Conservation (phyloP, 2,113 vertebrate genomes). For the Mobula hypostoma region DNA sequence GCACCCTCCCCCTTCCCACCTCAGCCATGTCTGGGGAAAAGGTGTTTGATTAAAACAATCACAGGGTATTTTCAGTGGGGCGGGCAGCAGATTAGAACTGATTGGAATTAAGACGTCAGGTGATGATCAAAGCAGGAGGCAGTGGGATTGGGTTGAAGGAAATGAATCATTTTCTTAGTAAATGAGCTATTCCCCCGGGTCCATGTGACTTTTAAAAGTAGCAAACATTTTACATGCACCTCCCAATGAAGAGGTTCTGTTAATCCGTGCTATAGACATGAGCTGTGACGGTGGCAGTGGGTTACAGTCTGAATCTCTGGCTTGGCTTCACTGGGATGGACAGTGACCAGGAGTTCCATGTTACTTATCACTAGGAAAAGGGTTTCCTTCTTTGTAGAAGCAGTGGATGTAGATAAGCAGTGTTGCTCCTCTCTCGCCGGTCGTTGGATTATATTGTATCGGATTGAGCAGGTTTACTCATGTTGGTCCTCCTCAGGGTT, state of each 20-base stretch:
- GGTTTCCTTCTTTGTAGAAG: background rate
- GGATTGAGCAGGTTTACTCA: background rate
- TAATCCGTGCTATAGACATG: background rate
- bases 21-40: background rate
- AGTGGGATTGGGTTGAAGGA: background rate
- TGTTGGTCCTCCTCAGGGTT: background rate
- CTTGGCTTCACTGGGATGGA: too few relatives aligned
- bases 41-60: background rate
- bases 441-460: background rate
- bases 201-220: background rate
- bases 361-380: background rate
- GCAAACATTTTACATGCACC: background rate
- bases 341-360: background rate
- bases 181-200: background rate
- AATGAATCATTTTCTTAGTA: background rate
- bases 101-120: slow-evolving; percentile 6
- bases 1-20: background rate
- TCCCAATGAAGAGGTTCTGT: background rate
- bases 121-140: background rate
- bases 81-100: background rate
- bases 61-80: background rate
- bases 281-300: too few relatives aligned
- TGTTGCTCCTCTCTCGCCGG: background rate
- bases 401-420: background rate
- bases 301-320: too few relatives aligned